Evolutionary conservation across 2,888 invertebrate species (phyloP).

Genomic region (Lepidonotus clava): DNA sequence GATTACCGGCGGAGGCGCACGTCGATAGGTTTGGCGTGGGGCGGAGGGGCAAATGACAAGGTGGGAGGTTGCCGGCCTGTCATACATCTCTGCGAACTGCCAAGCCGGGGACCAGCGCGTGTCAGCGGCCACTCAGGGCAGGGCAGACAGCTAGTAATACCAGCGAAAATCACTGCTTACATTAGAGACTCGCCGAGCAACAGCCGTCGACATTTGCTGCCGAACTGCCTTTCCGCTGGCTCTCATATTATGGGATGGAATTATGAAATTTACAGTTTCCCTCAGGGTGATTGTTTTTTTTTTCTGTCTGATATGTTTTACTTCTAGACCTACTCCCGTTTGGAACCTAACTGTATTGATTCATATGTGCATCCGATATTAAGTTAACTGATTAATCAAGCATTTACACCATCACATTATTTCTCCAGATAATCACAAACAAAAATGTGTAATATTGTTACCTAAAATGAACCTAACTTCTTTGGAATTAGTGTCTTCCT

Average conservation of each 20-base stretch:
- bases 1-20: not conserved
- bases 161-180: constrained; percentile 29
- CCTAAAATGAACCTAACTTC: no score
- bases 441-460: no score
- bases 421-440: no score
- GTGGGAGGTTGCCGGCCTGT: constrained; percentile 36
- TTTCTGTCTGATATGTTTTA: no score
- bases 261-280: not conserved
- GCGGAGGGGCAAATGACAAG: constrained; percentile 10
- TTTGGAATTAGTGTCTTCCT: no score
- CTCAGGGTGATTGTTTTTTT: no score
- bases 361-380: no score
- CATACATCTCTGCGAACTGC: constrained; percentile 30
- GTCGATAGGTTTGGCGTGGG: not conserved
- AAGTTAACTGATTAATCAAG: no score
- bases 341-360: no score
- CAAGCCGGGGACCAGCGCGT: constrained; percentile 27
- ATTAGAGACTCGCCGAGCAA: constrained; percentile 34
- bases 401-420: no score
- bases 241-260: not conserved
- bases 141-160: constrained; percentile 33
- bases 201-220: not conserved
- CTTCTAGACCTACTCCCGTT: no score
- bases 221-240: not conserved
- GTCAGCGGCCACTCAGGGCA: constrained; percentile 39